Evolutionary conservation across 2,797 vertebrate genomes (phyloP).

Genomic region (Lagorchestes hirsutus): DNA sequence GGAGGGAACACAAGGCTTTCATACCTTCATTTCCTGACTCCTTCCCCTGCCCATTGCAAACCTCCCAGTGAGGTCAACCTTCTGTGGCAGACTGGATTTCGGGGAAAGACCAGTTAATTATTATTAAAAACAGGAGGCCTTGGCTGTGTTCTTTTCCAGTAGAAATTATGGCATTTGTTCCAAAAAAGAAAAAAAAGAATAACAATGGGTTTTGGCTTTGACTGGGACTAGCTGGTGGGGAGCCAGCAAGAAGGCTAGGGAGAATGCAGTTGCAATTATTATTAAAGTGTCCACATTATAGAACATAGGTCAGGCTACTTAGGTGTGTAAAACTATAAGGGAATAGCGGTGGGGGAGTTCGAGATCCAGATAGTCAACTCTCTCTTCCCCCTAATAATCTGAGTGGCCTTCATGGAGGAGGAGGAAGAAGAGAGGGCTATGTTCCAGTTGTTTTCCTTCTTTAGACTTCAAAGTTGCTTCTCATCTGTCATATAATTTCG

Average conservation of each 20-base stretch:
- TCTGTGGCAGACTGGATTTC: conserved; percentile 67
- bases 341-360: neutral
- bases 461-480: neutral
- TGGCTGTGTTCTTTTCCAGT: conserved; percentile 75
- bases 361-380: neutral
- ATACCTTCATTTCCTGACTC: neutral
- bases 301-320: neutral
- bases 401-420: neutral
- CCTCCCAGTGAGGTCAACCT: conserved; percentile 75
- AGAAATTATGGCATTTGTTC: conserved; percentile 71
- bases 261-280: neutral
- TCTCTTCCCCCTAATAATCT: neutral
- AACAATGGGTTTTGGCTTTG: conserved; percentile 3
- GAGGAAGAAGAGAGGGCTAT: neutral
- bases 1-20: neutral
- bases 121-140: conserved; percentile 77
- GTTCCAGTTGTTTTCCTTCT: neutral
- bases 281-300: neutral
- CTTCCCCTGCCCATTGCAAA: conserved; percentile 55
- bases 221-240: neutral
- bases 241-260: neutral
- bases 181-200: conserved; percentile 61
- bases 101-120: conserved; percentile 78
- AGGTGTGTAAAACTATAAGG: neutral
- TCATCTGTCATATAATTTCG: neutral